Base-by-base conservation (phyloP, 2,888 invertebrate species). In the Dichetophora obliterata region DNA sequence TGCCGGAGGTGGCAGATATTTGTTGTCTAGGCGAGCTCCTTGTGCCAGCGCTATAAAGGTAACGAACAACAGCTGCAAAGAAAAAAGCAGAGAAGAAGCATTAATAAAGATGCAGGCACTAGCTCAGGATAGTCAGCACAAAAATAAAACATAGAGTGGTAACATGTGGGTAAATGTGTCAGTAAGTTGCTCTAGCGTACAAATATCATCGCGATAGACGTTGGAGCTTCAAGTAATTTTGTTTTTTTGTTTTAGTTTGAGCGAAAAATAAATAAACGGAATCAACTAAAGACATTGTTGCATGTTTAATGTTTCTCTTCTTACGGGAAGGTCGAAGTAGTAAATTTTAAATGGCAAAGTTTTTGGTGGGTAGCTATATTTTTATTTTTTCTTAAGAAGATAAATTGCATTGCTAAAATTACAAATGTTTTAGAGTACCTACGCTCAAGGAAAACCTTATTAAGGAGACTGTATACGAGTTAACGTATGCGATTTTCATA, bases 1-100 rank as follows among this genome's bases (percentile, higher is more conserved):
- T 27, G 90, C 90, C 11, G 90, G 88, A 31, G 92, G 92, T 8
- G 92, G 92, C 78, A 92, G 85, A 82, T 92, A 92, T 76, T 90
- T 91, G 84, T 91, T 92, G 79, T 92, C 91, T 81, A 92, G 85
- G 76, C 90, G 90, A 71, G 91, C 91, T 68, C 89, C 88, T 81
- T 90, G 88, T 78, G 90, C 88, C 77, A 89, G 83, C 78, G 90
- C 88, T 77, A 91, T 81, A 70, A 91, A 82, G 78, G 90, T 77
- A 78, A 82, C 86, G 75, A 90, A 83, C 73, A 91, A 81, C 80
- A 91, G 84, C 91, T 91, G 88, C 68, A 89, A 89, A 50, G 27
- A 22, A 71, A 65, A 77, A 71, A 74, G 57, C 0, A 70, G 14
- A 19, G 70, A 75, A 77, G 63, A 37, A 37, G 43, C 19, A 27